Percentiles rank a stretch among this genome's conserved stretches.
phyloP scores from a whole-genome alignment of 1,140 invertebrate species.

The Aphidius gifuensis region DNA sequence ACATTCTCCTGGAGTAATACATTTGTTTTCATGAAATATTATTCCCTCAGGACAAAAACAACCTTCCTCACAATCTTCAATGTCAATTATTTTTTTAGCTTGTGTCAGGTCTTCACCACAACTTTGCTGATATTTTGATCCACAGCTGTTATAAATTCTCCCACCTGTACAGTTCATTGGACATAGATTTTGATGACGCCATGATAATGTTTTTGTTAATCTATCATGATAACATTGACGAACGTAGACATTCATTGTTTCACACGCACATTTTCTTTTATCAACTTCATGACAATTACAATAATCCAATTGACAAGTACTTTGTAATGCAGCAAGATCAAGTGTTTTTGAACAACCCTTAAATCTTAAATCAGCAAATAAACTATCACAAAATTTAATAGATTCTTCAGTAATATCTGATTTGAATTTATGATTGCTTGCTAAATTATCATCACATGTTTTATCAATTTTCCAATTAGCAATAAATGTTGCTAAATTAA shows the following conservation, averaged over 20 bases:
- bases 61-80: constrained; percentile 72
- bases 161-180: constrained; percentile 69
- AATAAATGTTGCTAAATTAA: constrained; percentile 58
- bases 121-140: constrained; percentile 58
- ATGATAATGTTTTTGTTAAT: constrained; percentile 60
- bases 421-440: constrained; percentile 41
- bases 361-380: constrained; percentile 65
- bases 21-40: constrained; percentile 69
- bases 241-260: constrained; percentile 72
- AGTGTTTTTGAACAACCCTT: constrained; percentile 62
- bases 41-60: constrained; percentile 80
- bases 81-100: constrained; percentile 32
- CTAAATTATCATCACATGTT: constrained; percentile 59
- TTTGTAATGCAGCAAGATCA: constrained; percentile 56
- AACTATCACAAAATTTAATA: constrained; percentile 60
- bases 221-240: constrained; percentile 70
- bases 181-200: constrained; percentile 72
- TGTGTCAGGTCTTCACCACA: constrained; percentile 51
- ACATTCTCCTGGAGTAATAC: constrained; percentile 69
- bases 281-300: constrained; percentile 64
- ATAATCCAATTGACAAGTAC: constrained; percentile 75
- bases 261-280: constrained; percentile 69
- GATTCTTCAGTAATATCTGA: constrained; percentile 53
- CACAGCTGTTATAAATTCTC: constrained; percentile 69
- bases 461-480: constrained; percentile 69